Base-by-base conservation (phyloP, 1,140 invertebrate species). In the Sipha flava region DNA sequence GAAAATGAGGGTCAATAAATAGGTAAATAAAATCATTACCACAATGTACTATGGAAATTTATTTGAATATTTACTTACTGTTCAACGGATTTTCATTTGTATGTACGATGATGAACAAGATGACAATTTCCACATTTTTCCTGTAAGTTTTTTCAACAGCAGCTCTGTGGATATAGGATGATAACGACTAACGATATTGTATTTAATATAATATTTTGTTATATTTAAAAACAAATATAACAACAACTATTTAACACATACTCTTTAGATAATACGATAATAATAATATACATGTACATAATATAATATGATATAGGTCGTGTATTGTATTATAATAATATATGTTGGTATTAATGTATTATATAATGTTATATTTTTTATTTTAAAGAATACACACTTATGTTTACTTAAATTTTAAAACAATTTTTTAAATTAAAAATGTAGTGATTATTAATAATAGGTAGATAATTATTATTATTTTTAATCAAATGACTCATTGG, bases 141-240 rank as follows among this genome's bases (percentile, higher is more conserved):
- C n/a, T n/a, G n/a, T n/a, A n/a, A n/a, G n/a, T n/a, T n/a, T n/a
- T n/a, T n/a, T n/a, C n/a, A n/a, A n/a, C n/a, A n/a, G n/a, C n/a
- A n/a, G n/a, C n/a, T n/a, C n/a, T n/a, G n/a, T n/a, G n/a, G n/a
- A n/a, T n/a, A n/a, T 31, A 10, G 31, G 40, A 59, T 18, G 18
- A 18, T 9, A 59, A 59, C 18, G n/a, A 59, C 14, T 9, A 3
- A 59, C 59, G 4, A n/a, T 37, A n/a, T n/a, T 62, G 10, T 62
- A 62, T 34, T 62, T 62, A 18, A 37, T 34, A 66, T 23, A n/a
- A n/a, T n/a, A 66, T 66, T 66, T 40, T 43, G 34, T 66, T 66
- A 66, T 43, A 66, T 43, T 66, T 66, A 66, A 66, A 64, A 66
- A 66, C 62, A 40, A 43, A 43, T 66, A 43, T 26, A 66, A 66